Evolutionary conservation across 2,113 vertebrate genomes (phyloP), one percentile per base, ranked within the genome.

Genomic region (Myanophis thanlyinensis): DNA sequence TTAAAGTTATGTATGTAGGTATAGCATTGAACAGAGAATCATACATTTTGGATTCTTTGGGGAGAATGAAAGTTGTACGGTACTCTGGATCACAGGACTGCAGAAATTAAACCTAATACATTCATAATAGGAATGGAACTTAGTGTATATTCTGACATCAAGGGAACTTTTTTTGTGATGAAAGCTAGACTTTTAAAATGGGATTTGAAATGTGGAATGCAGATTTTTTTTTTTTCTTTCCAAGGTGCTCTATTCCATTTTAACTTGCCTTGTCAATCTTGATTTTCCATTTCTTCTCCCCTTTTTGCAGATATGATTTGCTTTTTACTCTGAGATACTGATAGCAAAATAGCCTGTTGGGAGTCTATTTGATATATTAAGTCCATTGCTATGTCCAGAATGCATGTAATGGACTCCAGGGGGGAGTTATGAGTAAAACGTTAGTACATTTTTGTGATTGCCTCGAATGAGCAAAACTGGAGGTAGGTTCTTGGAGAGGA

Each of bases 361-460:
- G 35, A 80, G 73, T 80, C 73, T 40, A 40, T 40, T 80, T 20
- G 35, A 89, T 91, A 90, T 93, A 86, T 67, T 49, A 30, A 52
- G 51, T 53, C 89, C 20, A 20, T 92, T 93, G 35, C 27, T 85
- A n/a, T 67, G 67, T 59, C 10, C 93, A 94, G 93, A 96, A 95
- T 1, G 4, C 35, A 87, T 73, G 54, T 86, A 85, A 23, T 91
- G 22, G 92, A 15, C 95, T 91, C 30, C 87, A 93, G 62, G 85
- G 49, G 51, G 23, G 85, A 87, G 87, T 7, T 98, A 99, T 25
- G 99, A 99, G 96, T 99, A 99, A 97, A 99, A 99, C 27, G 99
- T 99, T 51, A 99, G 97, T 80, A 99, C 99, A 10, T 98, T 99
- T 98, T 99, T 99, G 97, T 99, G 99, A 97, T 99, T 99, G 93